Conservation (phyloP, 2,113 vertebrate genomes). For the Dicrurus megarhynchus region DNA sequence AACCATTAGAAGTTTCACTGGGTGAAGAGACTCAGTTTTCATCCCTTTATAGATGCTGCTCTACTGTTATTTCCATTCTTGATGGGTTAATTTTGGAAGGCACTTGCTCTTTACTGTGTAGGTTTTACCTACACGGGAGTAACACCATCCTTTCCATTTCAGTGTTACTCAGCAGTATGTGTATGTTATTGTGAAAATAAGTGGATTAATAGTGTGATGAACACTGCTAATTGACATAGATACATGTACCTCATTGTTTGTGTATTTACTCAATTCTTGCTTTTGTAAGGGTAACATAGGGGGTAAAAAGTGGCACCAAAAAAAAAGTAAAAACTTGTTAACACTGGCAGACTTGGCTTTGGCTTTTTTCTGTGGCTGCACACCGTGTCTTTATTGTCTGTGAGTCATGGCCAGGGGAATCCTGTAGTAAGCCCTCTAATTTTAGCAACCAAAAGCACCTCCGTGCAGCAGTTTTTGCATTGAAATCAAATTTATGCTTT, state of each 20-base stretch:
- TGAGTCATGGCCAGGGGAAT: background rate
- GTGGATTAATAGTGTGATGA: background rate
- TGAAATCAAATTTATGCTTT: background rate
- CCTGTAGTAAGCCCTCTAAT: background rate
- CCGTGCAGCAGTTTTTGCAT: slow-evolving; percentile 13
- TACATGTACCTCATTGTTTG: background rate
- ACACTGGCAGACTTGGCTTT: background rate
- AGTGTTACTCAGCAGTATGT: background rate
- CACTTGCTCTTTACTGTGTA: background rate
- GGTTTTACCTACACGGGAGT: background rate
- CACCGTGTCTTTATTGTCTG: background rate
- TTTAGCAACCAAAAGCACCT: slow-evolving; percentile 16
- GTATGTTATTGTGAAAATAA: background rate
- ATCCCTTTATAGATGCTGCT: background rate
- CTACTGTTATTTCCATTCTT: background rate
- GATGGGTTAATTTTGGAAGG: background rate
- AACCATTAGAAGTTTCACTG: background rate
- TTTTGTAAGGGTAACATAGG: background rate
- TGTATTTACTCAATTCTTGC: background rate
- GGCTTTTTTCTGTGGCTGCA: background rate
- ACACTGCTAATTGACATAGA: background rate
- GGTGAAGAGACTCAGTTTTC: background rate
- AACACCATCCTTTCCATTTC: background rate
- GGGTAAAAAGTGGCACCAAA: background rate
- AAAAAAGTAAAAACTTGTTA: background rate